Evolutionary conservation across 2,888 invertebrate species (phyloP).

Genomic region (Polietes domitor): DNA sequence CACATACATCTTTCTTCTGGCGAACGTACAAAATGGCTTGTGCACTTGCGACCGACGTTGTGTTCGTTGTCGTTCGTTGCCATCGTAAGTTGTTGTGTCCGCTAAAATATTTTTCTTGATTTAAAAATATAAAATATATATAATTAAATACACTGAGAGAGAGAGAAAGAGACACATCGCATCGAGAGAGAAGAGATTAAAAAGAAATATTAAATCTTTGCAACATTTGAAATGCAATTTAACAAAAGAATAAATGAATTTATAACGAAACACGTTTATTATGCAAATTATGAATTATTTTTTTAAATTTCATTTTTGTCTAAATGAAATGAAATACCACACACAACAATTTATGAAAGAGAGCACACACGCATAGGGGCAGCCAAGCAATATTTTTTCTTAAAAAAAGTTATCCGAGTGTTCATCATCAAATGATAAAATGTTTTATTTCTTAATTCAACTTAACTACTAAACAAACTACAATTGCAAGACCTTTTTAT

Average conservation of each 20-base stretch:
- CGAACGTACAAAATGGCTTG: conserved; percentile 72
- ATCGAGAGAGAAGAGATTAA: conserved; percentile 50
- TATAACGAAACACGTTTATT: conserved; percentile 57
- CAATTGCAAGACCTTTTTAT: background rate
- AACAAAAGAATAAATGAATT: conserved; percentile 55
- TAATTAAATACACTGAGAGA: conserved; percentile 51
- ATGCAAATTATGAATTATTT: conserved; percentile 53
- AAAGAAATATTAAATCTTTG: conserved; percentile 43
- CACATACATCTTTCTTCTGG: conserved; percentile 61
- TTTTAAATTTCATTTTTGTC: conserved; percentile 40
- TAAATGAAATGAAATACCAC: conserved; percentile 38
- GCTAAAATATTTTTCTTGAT: conserved; percentile 65
- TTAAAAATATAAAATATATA: conserved; percentile 48
- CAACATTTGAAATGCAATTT: conserved; percentile 50
- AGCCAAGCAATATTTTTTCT: conserved; percentile 45
- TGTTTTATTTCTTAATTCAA: conserved; percentile 1
- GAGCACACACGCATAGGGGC: conserved; percentile 55
- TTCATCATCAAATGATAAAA: background rate
- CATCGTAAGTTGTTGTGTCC: conserved; percentile 70
- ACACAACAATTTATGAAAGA: conserved; percentile 47
- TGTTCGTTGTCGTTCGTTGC: conserved; percentile 73
- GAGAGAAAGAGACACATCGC: conserved; percentile 38
- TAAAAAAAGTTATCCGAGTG: conserved; percentile 10
- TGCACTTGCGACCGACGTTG: conserved; percentile 71
- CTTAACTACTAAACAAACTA: background rate